Base-by-base conservation (phyloP, 1,140 invertebrate genomes). In the Drosophila fuyamai region DNA sequence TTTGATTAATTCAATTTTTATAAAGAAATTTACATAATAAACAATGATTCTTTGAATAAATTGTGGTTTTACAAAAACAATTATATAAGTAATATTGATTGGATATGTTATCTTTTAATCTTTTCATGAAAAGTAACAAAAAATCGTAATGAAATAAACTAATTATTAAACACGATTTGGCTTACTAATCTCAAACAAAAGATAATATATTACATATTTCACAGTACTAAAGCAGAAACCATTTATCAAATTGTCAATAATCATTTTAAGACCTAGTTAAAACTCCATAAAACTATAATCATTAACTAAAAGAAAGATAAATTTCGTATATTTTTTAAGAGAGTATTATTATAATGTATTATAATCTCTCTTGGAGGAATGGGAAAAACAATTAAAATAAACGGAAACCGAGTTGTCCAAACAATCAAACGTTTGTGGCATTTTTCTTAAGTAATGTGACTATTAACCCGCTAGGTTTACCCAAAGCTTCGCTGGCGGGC, bases 371-470 rank as follows among this genome's bases (percentile, higher is more conserved):
- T 41, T 23, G 0, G 7, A 5, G 16, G 32, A 12, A 8, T 2
- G 14, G 13, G 5, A n/a, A 6, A 61, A 61, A 57, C 55, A 59
- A 59, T 61, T 56, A 38, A 62, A 41, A 16, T 14, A 18, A 57
- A 60, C 60, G 55, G 57, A 59, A 23, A 12, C 23, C n/a, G 27
- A 62, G 16, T 59, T 35, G 2, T 10, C 1, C 8, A 32, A 62
- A 46, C 50, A 66, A 46, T 66, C 32, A 68, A 66, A 62, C 38
- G 41, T 41, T 32, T 12, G 13, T 38, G 16, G 53, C n/a, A 27
- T 23, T 56, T 63, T 50, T 51, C 36, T 63, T 35, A 14, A 8
- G n/a, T 36, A 65, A 50, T 67, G 61, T 23, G 47, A 32, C 60
- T 14, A 54, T 66, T 66, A 65, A 3, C 8, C 43, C 35, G 23